Evolutionary conservation across 30 jellyfish, hydroid and myxozoan genomes (phyloP), one percentile per base, ranked within the genome.

Genomic region (Thelohanellus kitauei): DNA sequence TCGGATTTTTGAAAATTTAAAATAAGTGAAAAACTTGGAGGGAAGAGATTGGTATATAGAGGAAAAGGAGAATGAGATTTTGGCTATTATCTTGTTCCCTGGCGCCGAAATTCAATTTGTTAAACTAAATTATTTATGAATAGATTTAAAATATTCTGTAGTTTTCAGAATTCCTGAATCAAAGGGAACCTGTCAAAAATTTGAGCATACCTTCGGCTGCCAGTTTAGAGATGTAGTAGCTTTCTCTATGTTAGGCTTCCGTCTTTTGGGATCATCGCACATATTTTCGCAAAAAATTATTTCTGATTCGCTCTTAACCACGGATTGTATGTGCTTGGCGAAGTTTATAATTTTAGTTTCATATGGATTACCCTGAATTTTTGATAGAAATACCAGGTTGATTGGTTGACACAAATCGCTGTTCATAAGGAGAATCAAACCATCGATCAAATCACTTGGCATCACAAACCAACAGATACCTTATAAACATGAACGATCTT

Each of bases 191-290:
- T n/a, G n/a, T n/a, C n/a, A n/a, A n/a, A n/a, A n/a, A n/a, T n/a
- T n/a, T n/a, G n/a, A n/a, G n/a, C 85, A 40, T 43, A 73, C 93
- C 64, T 44, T 78, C 16, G 93, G 93, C 39, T 53, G 64, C 93
- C 93, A 73, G 20, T 87, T 84, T 18, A 63, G 23, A 16, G 29
- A 27, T 14, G 44, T 56, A 21, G 51, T 45, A 23, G 93, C 93
- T 32, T 84, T 45, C 25, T 63, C 8, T 3, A 73, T 73, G 47
- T 61, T 84, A 4, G 93, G 93, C 40, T 55, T 63, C 40, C 93
- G 49, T 33, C 88, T 66, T 41, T 73, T 73, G 0, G 93, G 93
- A 32, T 73, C 93, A 30, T 73, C 93, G 34, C 64, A 69, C 60
- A 47, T 59, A 21, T 48, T 48, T 4, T 73, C 80, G 43, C 44